phyloP scores from a whole-genome alignment of 2,113 vertebrate genomes.

The Sinocyclocheilus maitianheensis region DNA sequence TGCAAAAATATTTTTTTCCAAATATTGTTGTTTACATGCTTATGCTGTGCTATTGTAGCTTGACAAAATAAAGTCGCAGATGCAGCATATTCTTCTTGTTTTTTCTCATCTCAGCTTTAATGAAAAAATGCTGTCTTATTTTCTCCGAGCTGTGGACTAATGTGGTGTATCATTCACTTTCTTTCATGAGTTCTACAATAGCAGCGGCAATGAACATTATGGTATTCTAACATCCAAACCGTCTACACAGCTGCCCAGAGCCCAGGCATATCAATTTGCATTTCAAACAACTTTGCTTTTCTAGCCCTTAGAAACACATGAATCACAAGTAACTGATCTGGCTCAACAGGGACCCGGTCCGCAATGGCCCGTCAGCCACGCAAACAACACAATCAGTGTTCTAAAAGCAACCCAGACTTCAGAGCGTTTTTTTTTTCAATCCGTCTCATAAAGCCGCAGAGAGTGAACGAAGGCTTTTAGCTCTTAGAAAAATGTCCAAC shows the following conservation, averaged over 20 bases:
- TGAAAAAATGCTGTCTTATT: conserved; percentile 59
- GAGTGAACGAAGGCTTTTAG: conserved; percentile 11
- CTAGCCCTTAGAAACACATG: conserved; percentile 13
- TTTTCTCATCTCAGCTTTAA: conserved; percentile 45
- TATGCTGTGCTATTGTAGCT: not conserved
- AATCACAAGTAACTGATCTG: conserved; percentile 20
- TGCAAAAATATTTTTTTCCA: not conserved
- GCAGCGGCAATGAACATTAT: conserved; percentile 52
- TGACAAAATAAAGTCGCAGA: not conserved
- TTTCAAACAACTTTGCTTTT: conserved; percentile 18
- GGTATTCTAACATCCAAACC: not conserved
- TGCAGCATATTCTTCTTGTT: not conserved
- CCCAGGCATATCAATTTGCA: conserved; percentile 55
- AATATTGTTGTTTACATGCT: conserved; percentile 15
- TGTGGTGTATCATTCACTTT: conserved; percentile 51
- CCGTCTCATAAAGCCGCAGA: conserved; percentile 5
- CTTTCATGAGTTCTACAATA: conserved; percentile 53
- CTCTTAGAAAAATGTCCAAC: conserved; percentile 22
- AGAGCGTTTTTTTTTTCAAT: not conserved
- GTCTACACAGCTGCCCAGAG: conserved; percentile 50
- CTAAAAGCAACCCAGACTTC: conserved; percentile 28
- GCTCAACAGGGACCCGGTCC: not conserved
- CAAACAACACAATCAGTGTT: conserved; percentile 24
- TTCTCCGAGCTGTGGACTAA: conserved; percentile 62
- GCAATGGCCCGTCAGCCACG: not conserved